Base-by-base conservation (phyloP, 2,113 vertebrate species). In the Charina bottae region DNA sequence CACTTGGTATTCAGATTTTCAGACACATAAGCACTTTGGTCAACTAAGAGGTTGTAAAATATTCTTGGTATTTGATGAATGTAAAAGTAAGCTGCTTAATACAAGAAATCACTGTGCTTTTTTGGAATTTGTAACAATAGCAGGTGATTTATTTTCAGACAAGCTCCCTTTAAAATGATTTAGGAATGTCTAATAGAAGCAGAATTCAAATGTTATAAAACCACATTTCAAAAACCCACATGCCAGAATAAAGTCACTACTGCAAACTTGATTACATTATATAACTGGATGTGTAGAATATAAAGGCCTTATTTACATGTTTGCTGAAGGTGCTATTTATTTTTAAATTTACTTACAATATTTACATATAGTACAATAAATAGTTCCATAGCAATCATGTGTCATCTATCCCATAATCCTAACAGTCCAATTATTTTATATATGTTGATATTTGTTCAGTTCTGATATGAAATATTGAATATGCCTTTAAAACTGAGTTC, bases 31-130 rank as follows among this genome's bases (percentile, higher is more conserved):
- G 37, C 42, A 78, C 10, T 49, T 92, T 87, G 64, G 28, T 53
- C 64, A 58, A 58, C 64, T 88, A 88, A 59, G 55, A 53, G 55
- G 33, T 83, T 88, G 78, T 87, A 54, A 88, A 59, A 92, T 33
- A 83, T 83, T 87, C 37, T 83, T 83, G 33, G 91, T 83, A 92
- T 92, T 92, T 60, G 46, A 87, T 72, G 60, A 92, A 83, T 88
- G 28, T 88, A 62, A 88, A 87, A 72, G 64, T 87, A 58, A 78
- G 42, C 58, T 83, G 11, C 56, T 58, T 83, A 83, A 83, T 19
- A 55, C 9, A 72, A 54, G 62, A 78, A 78, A n/a, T 33, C 84
- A 46, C n/a, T 87, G 68, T 28, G 3, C 33, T 78, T 28, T 64
- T 55, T 87, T 42, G 13, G 60, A 21, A 42, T 42, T 85, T 85